Evolutionary conservation across 2,113 vertebrate species (phyloP).

Genomic region (Aramus guarauna): DNA sequence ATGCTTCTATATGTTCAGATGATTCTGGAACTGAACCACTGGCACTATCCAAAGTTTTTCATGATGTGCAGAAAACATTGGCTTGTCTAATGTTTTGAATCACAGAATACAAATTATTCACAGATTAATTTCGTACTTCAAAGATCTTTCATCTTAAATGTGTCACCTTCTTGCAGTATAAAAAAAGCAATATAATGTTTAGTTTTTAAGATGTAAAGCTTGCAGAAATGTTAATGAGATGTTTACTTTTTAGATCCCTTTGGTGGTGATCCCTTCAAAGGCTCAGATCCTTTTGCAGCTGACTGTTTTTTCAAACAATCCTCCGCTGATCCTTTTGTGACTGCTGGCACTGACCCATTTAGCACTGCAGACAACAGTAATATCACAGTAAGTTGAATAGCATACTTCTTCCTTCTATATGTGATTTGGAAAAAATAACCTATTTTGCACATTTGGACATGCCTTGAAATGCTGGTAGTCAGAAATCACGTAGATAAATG

Average conservation of each 20-base stretch:
- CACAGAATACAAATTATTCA: neutral
- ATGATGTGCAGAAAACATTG: neutral
- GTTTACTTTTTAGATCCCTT: constrained; percentile 84
- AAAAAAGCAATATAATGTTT: neutral
- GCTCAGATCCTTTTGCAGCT: constrained; percentile 93
- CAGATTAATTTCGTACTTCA: neutral
- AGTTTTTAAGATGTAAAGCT: neutral
- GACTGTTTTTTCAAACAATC: constrained; percentile 90
- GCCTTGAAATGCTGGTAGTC: neutral
- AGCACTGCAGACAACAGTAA: constrained; percentile 52
- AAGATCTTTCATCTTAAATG: neutral
- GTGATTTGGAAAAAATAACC: neutral
- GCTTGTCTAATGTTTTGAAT: neutral
- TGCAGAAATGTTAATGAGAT: neutral
- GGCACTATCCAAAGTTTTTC: neutral
- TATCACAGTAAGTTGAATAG: constrained; percentile 60
- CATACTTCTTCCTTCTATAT: neutral
- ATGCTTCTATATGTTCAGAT: neutral
- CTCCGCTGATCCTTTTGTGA: constrained; percentile 76
- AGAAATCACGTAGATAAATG: neutral
- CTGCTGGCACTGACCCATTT: constrained; percentile 79
- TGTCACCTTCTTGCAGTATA: neutral
- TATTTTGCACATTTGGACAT: neutral
- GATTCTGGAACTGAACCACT: neutral
- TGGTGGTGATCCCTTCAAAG: constrained; percentile 95